phyloP scores from a whole-genome alignment of 2,888 invertebrate genomes.

The Netelia inedita region DNA sequence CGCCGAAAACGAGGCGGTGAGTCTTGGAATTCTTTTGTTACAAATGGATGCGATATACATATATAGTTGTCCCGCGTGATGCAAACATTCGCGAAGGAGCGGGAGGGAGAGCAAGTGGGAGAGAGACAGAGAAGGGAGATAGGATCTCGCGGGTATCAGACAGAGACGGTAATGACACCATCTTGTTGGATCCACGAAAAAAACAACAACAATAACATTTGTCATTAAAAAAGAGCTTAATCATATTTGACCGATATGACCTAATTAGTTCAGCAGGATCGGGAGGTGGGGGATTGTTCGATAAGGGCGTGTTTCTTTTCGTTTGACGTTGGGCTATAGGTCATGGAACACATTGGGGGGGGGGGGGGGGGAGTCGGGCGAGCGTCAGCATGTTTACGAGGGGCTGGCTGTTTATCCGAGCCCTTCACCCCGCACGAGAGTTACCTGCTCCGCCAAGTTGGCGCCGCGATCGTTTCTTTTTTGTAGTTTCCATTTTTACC shows the following conservation, averaged over 20 bases:
- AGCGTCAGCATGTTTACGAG: conserved; percentile 35
- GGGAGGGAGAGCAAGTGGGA: conserved; percentile 18
- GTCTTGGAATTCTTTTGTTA: conserved; percentile 65
- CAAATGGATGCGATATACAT: conserved; percentile 24
- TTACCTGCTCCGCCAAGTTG: conserved; percentile 69
- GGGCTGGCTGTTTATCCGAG: conserved; percentile 64
- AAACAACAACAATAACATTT: conserved; percentile 17
- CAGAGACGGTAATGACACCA: conserved; percentile 22
- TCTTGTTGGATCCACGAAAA: conserved; percentile 25
- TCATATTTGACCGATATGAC: conserved; percentile 13
- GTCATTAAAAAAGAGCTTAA: conserved; percentile 43
- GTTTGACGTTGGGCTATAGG: conserved; percentile 73
- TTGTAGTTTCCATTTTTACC: conserved; percentile 54
- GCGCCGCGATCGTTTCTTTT: conserved; percentile 66
- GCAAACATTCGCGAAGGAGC: conserved; percentile 44
- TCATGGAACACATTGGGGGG: conserved; percentile 35
- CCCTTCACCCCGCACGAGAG: conserved; percentile 45
- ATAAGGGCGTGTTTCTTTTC: conserved; percentile 77
- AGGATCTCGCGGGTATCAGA: not conserved
- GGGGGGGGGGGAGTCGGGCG: conserved; percentile 59
- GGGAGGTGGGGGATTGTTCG: conserved; percentile 1
- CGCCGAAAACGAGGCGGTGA: conserved; percentile 82
- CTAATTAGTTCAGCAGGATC: conserved; percentile 13
- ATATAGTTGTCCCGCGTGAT: conserved; percentile 53
- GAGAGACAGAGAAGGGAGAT: not conserved